Evolutionary conservation across 2,888 invertebrate species (phyloP), one percentile per base, ranked within the genome.

Genomic region (Empis livida): DNA sequence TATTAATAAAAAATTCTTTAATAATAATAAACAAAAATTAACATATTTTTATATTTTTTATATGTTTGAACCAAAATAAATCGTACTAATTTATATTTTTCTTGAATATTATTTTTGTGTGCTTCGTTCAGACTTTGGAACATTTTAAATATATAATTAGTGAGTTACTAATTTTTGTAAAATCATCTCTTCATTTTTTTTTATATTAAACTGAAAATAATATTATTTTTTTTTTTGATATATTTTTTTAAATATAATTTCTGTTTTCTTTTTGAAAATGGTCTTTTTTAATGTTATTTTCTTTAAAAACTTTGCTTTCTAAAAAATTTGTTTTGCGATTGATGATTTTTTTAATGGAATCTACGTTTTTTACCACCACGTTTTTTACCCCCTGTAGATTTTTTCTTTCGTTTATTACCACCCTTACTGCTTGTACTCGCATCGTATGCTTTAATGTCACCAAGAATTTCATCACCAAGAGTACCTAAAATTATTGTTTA

Each of bases 381-480:
- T 51, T 65, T 67, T 58, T 68, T 67, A 17, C 65, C 61, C 20
- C 65, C 61, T 48, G 61, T 61, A 16, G 58, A 59, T 56, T 61
- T 61, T 54, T 62, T 55, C 54, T 65, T 66, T 51, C 63, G 61
- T 55, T 67, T 67, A 59, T 63, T 64, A 56, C 74, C 75, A 35
- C 71, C 71, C 23, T 27, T 27, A 27, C 23, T 27, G 9, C 23
- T 27, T 27, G 23, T 27, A 27, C 23, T 27, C 23, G 23, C 23
- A 27, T 65, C 74, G 54, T 44, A 68, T 38, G 69, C 63, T 51
- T 68, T 67, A 35, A 72, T 69, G 56, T 73, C 74, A 43, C 77
- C 77, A 55, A 83, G 80, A 59, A 91, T 76, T 72, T 90, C 89
- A 69, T 87, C 83, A 35, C 88, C 90, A 55, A 90, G 72, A 48